Percentiles rank a stretch among this genome's conserved stretches.
phyloP scores from a whole-genome alignment of 2,113 vertebrate species.

The Colossoma macropomum region DNA sequence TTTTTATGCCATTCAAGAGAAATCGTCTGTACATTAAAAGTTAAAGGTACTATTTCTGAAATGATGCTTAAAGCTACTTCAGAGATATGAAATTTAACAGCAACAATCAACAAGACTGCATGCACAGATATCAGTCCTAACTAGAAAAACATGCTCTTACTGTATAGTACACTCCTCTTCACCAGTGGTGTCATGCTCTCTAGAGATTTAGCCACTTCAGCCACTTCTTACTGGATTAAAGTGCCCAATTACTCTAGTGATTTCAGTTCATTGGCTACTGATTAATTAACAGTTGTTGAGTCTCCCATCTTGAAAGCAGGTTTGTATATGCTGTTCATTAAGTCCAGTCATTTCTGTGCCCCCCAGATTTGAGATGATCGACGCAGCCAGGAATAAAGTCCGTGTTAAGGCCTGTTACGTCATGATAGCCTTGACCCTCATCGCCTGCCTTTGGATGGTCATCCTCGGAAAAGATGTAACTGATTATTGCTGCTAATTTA shows the following conservation, averaged over 20 bases:
- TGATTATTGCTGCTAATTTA: neutral
- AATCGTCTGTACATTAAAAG: too few relatives aligned
- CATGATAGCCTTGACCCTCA: conserved; percentile 86
- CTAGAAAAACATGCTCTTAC: too few relatives aligned
- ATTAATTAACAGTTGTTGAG: neutral
- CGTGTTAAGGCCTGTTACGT: conserved; percentile 84
- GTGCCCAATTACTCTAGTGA: neutral
- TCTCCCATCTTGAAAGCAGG: neutral
- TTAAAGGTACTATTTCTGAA: too few relatives aligned
- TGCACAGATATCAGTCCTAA: too few relatives aligned
- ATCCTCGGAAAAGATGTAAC: conserved; percentile 87
- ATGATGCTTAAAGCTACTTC: too few relatives aligned
- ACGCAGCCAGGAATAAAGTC: conserved; percentile 83
- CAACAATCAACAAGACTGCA: too few relatives aligned
- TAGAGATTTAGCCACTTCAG: neutral
- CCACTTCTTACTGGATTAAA: neutral
- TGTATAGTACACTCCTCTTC: too few relatives aligned
- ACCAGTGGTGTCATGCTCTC: too few relatives aligned
- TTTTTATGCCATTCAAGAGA: too few relatives aligned
- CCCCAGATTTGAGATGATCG: conserved; percentile 84
- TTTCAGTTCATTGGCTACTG: too few relatives aligned
- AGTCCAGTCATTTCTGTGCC: neutral
- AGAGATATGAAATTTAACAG: too few relatives aligned
- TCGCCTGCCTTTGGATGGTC: conserved; percentile 80
- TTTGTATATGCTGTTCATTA: neutral